phyloP scores from a whole-genome alignment of 2,797 vertebrate genomes.

The Pipistrellus pygmaeus region DNA sequence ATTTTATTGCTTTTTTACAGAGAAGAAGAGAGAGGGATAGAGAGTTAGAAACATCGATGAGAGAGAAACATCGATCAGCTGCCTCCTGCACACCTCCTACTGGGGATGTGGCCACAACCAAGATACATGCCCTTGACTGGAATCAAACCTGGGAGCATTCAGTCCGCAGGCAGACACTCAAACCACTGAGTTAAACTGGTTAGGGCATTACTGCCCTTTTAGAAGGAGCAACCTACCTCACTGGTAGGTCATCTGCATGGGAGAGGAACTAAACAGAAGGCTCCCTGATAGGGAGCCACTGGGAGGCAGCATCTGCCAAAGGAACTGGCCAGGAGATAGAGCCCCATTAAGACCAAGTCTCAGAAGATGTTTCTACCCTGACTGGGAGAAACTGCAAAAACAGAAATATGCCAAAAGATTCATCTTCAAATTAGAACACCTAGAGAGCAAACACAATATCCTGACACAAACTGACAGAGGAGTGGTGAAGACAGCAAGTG shows the following conservation, averaged over 20 bases:
- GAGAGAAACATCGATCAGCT: too few species aligned
- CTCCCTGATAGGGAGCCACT: background rate
- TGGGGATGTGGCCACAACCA: too few species aligned
- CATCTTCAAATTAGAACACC: conserved; percentile 9
- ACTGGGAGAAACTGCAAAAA: conserved; percentile 52
- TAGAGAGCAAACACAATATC: conserved; percentile 24
- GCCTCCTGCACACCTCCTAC: too few species aligned
- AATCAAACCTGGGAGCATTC: too few species aligned
- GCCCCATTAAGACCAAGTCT: conserved; percentile 61
- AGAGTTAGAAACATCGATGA: too few species aligned
- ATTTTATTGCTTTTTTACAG: too few species aligned
- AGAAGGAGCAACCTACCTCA: conserved; percentile 20
- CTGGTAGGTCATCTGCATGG: conserved; percentile 39
- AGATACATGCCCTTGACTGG: too few species aligned
- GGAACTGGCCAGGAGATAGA: conserved; percentile 44
- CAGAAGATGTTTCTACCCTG: conserved; percentile 9
- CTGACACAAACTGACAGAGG: background rate
- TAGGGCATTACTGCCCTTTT: background rate
- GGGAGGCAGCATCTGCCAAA: conserved; percentile 65
- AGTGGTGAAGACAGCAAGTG: background rate
- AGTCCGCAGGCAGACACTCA: too few species aligned
- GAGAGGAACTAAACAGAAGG: conserved; percentile 12
- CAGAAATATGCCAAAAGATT: background rate
- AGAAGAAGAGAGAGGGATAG: too few species aligned
- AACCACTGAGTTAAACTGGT: too few species aligned